Base-by-base conservation (phyloP, 2,113 vertebrate species). In the Scartelaos histophorus region DNA sequence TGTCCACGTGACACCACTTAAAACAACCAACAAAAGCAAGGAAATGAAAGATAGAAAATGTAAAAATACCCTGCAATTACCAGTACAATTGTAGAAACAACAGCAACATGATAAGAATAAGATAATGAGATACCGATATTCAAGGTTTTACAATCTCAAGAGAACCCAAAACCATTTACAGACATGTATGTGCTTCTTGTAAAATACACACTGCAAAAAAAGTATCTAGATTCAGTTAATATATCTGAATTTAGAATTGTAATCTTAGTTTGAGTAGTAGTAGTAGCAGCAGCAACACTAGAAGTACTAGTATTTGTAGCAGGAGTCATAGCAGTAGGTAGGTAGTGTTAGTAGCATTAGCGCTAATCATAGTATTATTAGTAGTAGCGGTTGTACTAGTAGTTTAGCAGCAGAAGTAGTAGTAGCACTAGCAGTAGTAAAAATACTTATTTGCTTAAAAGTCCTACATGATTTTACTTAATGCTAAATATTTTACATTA, bases 11-110 rank as follows among this genome's bases (percentile, higher is more conserved):
- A 92, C 84, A 79, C 86, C 82, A 78, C 79, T 65, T 70, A 87
- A 78, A 87, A 82, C 80, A 78, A 82, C 73, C 72, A 45, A 82
- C 87, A 82, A 7, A 35, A 72, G 73, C 43, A 25, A 78, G 76
- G 71, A 66, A 81, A 72, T 61, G 69, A 51, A 72, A 75, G 3
- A 74, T 66, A 66, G 58, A 29, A 87, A 90, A 78, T 76, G 84
- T 88, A 89, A 76, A 88, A 89, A 83, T 87, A 89, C 88, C 89
- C 89, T 92, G 85, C 84, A 86, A 87, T 79, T 90, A 90, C 85
- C 88, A 90, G 74, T 75, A 91, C 80, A 76, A 88, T 88, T 87
- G 88, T 87, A 89, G 82, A 89, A 92, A 93, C 90, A 92, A 82
- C 84, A 90, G 83, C 86, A 76, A 91, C 78, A 76, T 64, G 61